Base-by-base conservation (phyloP, 2,888 invertebrate genomes). In the Schrankia costaestrigalis region DNA sequence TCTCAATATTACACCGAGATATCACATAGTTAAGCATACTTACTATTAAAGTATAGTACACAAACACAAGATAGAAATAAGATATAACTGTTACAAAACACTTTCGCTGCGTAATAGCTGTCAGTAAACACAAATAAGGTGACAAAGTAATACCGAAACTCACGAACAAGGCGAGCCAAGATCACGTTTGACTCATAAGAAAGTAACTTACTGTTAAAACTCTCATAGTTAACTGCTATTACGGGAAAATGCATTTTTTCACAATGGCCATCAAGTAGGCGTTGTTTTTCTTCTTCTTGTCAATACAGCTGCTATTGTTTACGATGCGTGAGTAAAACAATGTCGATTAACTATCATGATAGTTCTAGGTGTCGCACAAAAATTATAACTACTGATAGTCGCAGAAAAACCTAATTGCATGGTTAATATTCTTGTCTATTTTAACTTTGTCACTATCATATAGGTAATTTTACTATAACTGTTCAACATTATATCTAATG, bases 41-140 rank as follows among this genome's bases (percentile, higher is more conserved):
- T 44, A 60, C 52, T 50, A 46, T 41, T 43, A 23, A 32, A 44
- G 30, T 24, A 24, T 40, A 35, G 46, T 44, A 39, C 42, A 55
- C 43, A 38, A 42, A 31, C 34, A 35, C 46, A 40, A 64, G 71
- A 79, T 75, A 37, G 54, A 68, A 71, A 68, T 69, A 67, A 63
- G 72, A 73, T 76, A n/a, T n/a, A 68, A 65, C 49, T 18, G 35
- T 65, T 71, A 61, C 44, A 66, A 69, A 74, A 68, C 69, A 81
- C 83, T 83, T 81, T 83, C 82, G 67, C 81, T 72, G 57, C 57
- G 67, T 75, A 80, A 75, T 77, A 73, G 64, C 65, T 61, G 55
- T 53, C 57, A 62, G 64, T 69, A 63, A 66, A 53, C 52, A 63
- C 63, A 70, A 71, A 70, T 75, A 73, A 63, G 68, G 69, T 51